Conservation (phyloP, 2,888 invertebrate species). For the Eristalis arbustorum region DNA sequence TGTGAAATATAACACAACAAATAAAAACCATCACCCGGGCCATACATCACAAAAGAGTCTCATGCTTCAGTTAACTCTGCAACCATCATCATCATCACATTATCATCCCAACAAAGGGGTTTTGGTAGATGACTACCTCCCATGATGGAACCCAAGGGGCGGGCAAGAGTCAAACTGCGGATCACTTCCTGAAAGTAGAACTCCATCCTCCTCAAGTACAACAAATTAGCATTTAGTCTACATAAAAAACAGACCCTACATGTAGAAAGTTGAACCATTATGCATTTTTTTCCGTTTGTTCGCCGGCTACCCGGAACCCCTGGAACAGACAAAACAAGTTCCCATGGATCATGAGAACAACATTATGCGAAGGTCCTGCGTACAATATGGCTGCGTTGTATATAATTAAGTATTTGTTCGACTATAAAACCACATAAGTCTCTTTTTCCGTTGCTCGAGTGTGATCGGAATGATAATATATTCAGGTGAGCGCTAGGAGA, state of each 20-base stretch:
- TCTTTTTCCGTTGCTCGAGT: constrained; percentile 14
- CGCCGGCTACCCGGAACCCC: constrained; percentile 28
- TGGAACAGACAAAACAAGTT: constrained; percentile 35
- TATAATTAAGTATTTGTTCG: constrained; percentile 41
- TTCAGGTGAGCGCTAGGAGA: not conserved
- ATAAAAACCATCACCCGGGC: not conserved
- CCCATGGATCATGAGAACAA: constrained; percentile 42
- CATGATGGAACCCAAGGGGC: constrained; percentile 18
- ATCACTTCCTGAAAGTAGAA: constrained; percentile 29
- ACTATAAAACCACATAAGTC: constrained; percentile 45
- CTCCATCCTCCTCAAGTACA: not conserved
- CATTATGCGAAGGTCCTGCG: constrained; percentile 3
- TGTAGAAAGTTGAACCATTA: constrained; percentile 8
- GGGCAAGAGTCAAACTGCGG: constrained; percentile 50
- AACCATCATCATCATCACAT: not conserved
- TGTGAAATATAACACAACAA: not conserved
- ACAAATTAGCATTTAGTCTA: constrained; percentile 39
- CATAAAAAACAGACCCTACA: constrained; percentile 6
- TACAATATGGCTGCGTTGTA: constrained; percentile 42
- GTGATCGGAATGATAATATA: constrained; percentile 16
- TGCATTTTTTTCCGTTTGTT: not conserved
- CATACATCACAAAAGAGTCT: not conserved
- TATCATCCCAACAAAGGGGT: not conserved
- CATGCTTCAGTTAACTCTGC: constrained; percentile 22
- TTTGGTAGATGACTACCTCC: not conserved